Evolutionary conservation across 1,140 invertebrate species (phyloP), one percentile per base, ranked within the genome.

Genomic region (Mya arenaria): DNA sequence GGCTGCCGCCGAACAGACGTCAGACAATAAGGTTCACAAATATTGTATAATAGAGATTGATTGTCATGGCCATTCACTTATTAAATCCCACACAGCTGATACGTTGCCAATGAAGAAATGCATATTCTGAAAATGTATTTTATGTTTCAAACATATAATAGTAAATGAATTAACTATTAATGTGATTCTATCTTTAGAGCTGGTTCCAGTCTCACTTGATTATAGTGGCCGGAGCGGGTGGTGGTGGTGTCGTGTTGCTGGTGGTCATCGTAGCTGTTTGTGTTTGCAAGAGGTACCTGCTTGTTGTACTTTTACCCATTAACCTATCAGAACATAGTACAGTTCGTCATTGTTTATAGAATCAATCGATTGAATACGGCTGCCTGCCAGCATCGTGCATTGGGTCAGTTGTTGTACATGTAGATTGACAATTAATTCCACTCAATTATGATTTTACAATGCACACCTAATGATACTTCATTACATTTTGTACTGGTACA

Each of bases 121-220:
- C 8, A 28, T 60, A 28, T 60, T 60, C 28, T 10, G 25, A 60
- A 23, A 17, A 10, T 25, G 56, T 10, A 25, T 10, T 23, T 23
- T 10, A 17, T 6, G 8, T 60, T 60, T 17, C 17, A 17, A 10
- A 23, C 56, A 17, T 13, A 17, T 23, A 13, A 8, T 60, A 60
- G 17, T 60, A 17, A 6, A 60, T 60, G 6, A 10, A 60, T 60
- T 17, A 17, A 23, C 6, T 10, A 60, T 17, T 60, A 8, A 6
- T 10, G 28, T 10, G 56, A 60, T 25, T 23, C 8, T 6, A 6
- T 23, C 56, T 23, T 10, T 60, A 6, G 6, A 62, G 58, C 4
- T 72, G 69, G 69, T 56, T 72, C 36, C 2, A 30, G 1, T 72
- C 69, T 1, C 15, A 72, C 58, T 56, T 72, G 28, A 19, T 36